Base-by-base conservation (phyloP, 2,797 vertebrate genomes). In the Hydrolagus colliei region DNA sequence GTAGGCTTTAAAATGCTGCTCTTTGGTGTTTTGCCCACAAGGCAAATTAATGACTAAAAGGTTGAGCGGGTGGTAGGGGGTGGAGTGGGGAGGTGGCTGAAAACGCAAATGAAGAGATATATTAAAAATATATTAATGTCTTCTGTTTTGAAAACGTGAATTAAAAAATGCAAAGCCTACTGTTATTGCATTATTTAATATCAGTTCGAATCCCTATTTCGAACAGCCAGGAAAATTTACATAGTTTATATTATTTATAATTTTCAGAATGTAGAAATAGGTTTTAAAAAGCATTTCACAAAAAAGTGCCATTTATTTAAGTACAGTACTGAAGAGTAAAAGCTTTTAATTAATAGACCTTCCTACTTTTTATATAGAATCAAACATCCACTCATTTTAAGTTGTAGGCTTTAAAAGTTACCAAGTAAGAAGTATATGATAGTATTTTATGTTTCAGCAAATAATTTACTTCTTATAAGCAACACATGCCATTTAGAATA, bases 181-280 rank as follows among this genome's bases (percentile, higher is more conserved):
- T 41, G 12, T 12, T 84, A 35, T 71, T 84, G 65, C 65, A 84
- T 84, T 84, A 84, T 84, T 84, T 84, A 84, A 67, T 84, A n/a
- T 68, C 41, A 84, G 65, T 63, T 84, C 65, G 68, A 71, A 71
- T 63, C 71, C 65, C 67, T 63, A 84, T 84, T 84, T 84, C 67
- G 71, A 41, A 84, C 16, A 84, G 79, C 35, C 16, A 71, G 65
- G 41, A 6, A 84, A 68, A 84, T 84, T 84, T 84, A 67, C 79
- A 84, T 84, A 71, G 32, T 67, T 52, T 84, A 84, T 84, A 71
- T 84, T 84, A 84, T 84, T 84, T 84, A 84, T 84, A 84, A 84
- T 84, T 84, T 67, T 52, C 41, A 3, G 63, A 71, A 71, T 84
- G 71, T 52, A 11, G 71, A 84, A 84, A 84, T 63, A 71, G 27